Percentiles rank a stretch among this genome's conserved stretches.
These are phyloP conservation scores for Hippocampus comes DNA, from an alignment of 2,113 vertebrate species.

Conservation along the genomic window DNA sequence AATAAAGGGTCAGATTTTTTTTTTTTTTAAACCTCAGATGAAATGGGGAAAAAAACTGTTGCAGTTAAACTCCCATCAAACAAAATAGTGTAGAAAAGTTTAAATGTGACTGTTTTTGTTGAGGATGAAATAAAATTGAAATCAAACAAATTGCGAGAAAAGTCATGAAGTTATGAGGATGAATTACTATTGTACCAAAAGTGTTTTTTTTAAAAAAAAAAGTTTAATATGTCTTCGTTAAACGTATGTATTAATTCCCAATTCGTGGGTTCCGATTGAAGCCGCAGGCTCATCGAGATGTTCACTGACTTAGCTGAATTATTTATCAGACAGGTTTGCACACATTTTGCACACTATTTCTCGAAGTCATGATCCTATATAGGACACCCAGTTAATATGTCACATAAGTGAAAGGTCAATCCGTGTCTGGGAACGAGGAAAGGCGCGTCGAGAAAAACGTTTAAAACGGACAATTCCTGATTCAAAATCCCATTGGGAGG, in stretches of 20 bases:
- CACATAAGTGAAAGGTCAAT: slow-evolving; percentile 12
- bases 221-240: too few species aligned
- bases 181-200: too few species aligned
- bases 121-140: background rate
- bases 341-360: background rate
- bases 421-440: background rate
- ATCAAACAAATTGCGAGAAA: background rate
- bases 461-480: slow-evolving; percentile 12
- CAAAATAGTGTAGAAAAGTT: too few species aligned
- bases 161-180: background rate
- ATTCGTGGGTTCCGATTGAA: too few species aligned
- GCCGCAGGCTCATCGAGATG: background rate
- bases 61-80: too few species aligned
- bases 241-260: too few species aligned
- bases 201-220: too few species aligned
- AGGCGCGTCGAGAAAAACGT: slow-evolving; percentile 17
- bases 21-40: too few species aligned
- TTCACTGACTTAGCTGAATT: background rate
- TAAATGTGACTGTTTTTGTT: too few species aligned
- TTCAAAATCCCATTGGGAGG: background rate
- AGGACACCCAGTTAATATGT: background rate
- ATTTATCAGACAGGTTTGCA: background rate
- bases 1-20: too few species aligned
- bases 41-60: too few species aligned
- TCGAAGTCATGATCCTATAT: background rate